Base-by-base conservation (phyloP, 2,888 invertebrate genomes). In the Stenotaenia linearis region DNA sequence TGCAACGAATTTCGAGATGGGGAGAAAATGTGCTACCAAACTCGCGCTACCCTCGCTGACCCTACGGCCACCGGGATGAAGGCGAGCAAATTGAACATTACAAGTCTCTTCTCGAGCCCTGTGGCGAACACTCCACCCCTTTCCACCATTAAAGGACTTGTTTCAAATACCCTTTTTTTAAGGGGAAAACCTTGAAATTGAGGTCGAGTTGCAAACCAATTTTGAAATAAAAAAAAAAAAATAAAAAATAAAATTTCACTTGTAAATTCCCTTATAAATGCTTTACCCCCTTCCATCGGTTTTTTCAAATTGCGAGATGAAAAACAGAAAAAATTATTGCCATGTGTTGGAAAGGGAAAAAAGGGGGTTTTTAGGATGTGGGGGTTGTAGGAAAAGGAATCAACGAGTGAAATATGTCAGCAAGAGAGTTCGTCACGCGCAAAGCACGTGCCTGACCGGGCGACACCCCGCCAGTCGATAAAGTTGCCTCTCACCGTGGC, bases 71-170 rank as follows among this genome's bases (percentile, higher is more conserved):
- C 75, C 21, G 75, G 35, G 75, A 75, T 75, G 75, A 75, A 75
- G 75, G 75, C 75, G 18, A 37, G 75, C 75, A 75, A 75, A 75
- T 75, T 75, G 75, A 75, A 75, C 75, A 75, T 75, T 75, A 75
- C 75, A 21, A 75, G 21, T 32, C 32, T 37, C 37, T 75, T 37
- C 32, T 18, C 32, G 21, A 75, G 30, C 75, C 75, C 75, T 75
- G 35, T 61, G 75, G 75, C 75, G 21, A 15, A 9, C 37, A 30
- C 30, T 32, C 21, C 56, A 18, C 56, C 56, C 21, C 7, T 12
- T 12, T 3, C 56, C 56, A 4, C 61, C 61, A 61, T 61, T 61
- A 61, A 61, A 61, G 23, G 61, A 61, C 45, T 45, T 45, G 45
- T 45, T 45, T 45, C 45, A 45, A 45, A 15, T 12, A 45, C 45